Percentiles rank a stretch among this genome's conserved stretches.
These are phyloP conservation scores for Notiomystis cincta DNA, from an alignment of 2,113 vertebrate genomes.

Conservation along the genomic window DNA sequence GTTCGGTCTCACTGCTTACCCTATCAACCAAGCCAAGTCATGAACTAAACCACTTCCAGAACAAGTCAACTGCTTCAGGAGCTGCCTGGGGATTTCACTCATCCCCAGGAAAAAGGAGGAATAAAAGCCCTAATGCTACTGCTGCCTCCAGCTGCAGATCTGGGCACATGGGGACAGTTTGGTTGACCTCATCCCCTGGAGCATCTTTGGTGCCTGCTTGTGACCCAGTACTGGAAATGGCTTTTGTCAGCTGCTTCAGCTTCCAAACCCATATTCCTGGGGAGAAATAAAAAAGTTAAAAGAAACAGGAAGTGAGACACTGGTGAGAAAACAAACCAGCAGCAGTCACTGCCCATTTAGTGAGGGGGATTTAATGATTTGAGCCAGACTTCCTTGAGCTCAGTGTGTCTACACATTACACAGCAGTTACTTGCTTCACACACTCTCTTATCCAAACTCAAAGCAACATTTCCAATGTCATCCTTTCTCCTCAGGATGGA, in stretches of 20 bases:
- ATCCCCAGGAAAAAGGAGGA: neutral
- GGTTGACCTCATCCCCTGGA: slow-evolving; percentile 17
- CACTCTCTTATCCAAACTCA: neutral
- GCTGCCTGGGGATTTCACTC: neutral
- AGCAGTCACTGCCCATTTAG: neutral
- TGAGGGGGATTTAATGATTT: fast-evolving
- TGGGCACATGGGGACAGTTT: slow-evolving; percentile 45
- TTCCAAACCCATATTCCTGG: slow-evolving; percentile 68
- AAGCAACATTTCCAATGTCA: neutral
- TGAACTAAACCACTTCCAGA: neutral
- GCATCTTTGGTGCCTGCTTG: slow-evolving; percentile 69
- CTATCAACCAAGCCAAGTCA: neutral
- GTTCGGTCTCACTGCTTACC: neutral
- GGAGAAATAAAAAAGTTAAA: neutral
- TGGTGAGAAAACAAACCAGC: neutral
- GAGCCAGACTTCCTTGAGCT: neutral
- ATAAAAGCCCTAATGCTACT: neutral
- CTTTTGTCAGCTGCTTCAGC: slow-evolving; percentile 46
- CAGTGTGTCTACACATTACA: fast-evolving
- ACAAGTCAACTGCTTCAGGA: neutral
- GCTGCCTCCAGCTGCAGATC: slow-evolving; percentile 64
- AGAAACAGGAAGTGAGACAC: neutral
- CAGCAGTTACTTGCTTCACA: neutral
- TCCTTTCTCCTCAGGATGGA: neutral
- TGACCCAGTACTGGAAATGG: slow-evolving; percentile 71